Evolutionary conservation across 2,888 invertebrate genomes (phyloP).

Genomic region (Prenolepis imparis): DNA sequence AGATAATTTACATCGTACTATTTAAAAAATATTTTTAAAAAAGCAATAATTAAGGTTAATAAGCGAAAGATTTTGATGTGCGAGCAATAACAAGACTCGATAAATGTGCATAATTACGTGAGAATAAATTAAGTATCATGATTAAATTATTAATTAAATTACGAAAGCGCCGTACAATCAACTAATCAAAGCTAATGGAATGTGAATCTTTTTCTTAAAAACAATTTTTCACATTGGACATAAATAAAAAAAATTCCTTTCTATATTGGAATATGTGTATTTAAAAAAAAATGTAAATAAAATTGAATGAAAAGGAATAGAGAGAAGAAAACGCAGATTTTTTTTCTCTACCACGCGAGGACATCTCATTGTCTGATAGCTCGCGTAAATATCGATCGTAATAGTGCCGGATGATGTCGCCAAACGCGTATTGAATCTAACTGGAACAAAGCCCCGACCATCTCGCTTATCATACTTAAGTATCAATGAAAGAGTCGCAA

Average conservation of each 20-base stretch:
- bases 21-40: background rate
- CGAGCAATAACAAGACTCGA: background rate
- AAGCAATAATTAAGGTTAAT: background rate
- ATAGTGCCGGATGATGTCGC: conserved; percentile 45
- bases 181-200: conserved; percentile 17
- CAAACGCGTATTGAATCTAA: conserved; percentile 49
- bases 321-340: conserved; percentile 28
- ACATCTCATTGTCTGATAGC: conserved; percentile 41
- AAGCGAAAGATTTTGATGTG: background rate
- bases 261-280: conserved; percentile 9
- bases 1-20: background rate
- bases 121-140: background rate
- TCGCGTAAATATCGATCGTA: conserved; percentile 51
- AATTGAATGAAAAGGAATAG: background rate
- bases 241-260: conserved; percentile 31
- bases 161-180: background rate
- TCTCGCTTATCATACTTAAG: conserved; percentile 39
- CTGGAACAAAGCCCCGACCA: conserved; percentile 43
- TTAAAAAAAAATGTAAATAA: background rate
- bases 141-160: conserved; percentile 47
- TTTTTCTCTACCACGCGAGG: conserved; percentile 23
- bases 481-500: conserved; percentile 33
- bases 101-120: background rate
- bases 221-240: background rate
- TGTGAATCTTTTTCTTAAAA: background rate